A percentile compares a stretch with the other conserved stretches of the same genome.
These are phyloP conservation scores for Platynereis dumerilii DNA, from an alignment of 2,888 invertebrate species.

Conservation along the genomic window DNA sequence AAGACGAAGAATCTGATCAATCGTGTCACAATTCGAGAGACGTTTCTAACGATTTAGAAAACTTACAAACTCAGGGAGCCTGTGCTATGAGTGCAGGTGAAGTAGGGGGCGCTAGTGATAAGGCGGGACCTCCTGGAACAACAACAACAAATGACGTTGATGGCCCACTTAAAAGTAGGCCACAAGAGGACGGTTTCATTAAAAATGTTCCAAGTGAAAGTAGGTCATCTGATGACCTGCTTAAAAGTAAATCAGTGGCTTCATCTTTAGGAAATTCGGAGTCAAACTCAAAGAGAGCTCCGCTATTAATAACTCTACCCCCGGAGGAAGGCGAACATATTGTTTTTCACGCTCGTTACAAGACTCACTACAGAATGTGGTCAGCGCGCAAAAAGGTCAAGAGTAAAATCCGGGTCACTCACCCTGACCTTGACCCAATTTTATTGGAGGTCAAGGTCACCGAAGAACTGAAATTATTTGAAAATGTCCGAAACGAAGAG, in stretches of 20 bases:
- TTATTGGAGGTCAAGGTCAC: neutral
- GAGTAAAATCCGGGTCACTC: neutral
- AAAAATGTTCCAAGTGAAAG: neutral
- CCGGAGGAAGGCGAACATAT: neutral
- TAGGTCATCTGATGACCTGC: neutral
- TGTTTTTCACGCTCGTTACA: neutral
- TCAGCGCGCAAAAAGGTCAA: constrained; percentile 6
- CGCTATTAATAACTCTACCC: too few relatives aligned
- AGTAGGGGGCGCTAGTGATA: too few relatives aligned
- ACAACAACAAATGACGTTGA: neutral
- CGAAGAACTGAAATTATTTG: neutral
- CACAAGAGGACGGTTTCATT: neutral
- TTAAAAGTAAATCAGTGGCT: neutral
- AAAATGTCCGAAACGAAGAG: neutral
- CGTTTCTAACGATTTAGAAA: neutral
- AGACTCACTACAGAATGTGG: constrained; percentile 12
- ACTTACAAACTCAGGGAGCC: too few relatives aligned
- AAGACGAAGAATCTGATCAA: neutral
- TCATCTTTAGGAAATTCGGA: too few relatives aligned
- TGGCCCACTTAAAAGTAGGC: neutral
- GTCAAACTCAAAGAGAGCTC: too few relatives aligned
- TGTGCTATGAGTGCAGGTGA: neutral
- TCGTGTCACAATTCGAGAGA: neutral
- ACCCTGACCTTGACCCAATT: too few relatives aligned
- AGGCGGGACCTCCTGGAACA: neutral